Evolutionary conservation across 2,113 vertebrate genomes (phyloP).

Genomic region (Cranoglanis bouderius): DNA sequence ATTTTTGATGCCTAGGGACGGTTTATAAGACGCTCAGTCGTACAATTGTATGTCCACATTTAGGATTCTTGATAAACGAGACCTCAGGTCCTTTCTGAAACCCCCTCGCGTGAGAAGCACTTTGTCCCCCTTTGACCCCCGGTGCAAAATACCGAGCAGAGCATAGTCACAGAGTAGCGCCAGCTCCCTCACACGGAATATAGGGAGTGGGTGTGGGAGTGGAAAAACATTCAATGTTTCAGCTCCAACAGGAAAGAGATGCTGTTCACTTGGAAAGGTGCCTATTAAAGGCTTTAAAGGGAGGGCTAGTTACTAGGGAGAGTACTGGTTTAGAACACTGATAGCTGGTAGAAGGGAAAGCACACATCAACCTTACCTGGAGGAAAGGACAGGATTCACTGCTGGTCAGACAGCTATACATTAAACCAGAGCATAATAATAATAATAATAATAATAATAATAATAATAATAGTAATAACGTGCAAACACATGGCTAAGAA

Average conservation of each 20-base stretch:
- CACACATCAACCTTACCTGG: background rate
- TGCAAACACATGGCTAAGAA: background rate
- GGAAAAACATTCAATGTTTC: slow-evolving; percentile 27
- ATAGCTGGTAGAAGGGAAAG: background rate
- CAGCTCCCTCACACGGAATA: background rate
- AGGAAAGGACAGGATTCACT: background rate
- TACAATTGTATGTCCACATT: background rate
- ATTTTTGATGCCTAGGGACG: background rate
- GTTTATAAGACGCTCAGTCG: background rate
- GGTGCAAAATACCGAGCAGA: background rate
- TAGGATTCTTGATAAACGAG: background rate
- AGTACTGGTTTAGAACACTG: background rate
- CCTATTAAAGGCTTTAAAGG: background rate
- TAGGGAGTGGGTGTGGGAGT: slow-evolving; percentile 39
- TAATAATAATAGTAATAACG: background rate
- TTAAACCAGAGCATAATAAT: background rate
- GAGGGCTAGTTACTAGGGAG: background rate
- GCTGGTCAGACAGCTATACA: background rate
- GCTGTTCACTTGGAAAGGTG: background rate
- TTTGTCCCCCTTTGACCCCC: background rate
- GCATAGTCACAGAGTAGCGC: slow-evolving; percentile 14
- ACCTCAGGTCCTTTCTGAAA: background rate
- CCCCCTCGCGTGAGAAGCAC: background rate
- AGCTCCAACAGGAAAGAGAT: background rate
- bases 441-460: background rate